phyloP scores from a whole-genome alignment of 2,113 vertebrate species.

The Oncorhynchus clarkii region DNA sequence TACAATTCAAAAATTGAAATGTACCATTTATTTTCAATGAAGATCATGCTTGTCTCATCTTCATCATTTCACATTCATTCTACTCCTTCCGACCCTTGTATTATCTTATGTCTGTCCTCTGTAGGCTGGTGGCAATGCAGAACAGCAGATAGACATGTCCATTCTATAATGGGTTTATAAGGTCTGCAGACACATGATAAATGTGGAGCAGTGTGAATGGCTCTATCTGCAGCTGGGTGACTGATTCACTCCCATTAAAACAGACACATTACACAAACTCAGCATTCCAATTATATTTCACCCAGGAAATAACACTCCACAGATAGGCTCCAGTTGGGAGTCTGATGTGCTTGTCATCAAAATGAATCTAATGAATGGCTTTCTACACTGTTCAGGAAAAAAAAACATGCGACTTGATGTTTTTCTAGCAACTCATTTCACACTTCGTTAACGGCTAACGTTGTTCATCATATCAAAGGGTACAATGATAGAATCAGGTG shows the following conservation, averaged over 20 bases:
- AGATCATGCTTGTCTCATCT: neutral
- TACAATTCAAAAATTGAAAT: too few species aligned
- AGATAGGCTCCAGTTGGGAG: slow-evolving; percentile 15
- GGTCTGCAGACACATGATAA: slow-evolving; percentile 25
- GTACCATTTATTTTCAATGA: too few species aligned
- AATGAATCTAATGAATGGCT: slow-evolving; percentile 39
- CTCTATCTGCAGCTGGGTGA: neutral
- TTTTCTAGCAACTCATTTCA: slow-evolving; percentile 47
- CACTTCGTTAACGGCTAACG: slow-evolving; percentile 59
- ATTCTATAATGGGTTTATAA: slow-evolving; percentile 45
- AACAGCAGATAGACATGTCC: neutral
- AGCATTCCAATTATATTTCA: slow-evolving; percentile 7
- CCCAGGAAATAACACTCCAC: neutral
- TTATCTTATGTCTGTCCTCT: neutral
- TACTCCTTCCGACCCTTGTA: neutral
- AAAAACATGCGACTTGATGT: neutral
- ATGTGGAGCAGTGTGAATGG: neutral
- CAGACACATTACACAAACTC: slow-evolving; percentile 36
- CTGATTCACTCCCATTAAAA: slow-evolving; percentile 37
- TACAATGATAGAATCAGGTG: slow-evolving; percentile 17
- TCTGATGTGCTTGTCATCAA: slow-evolving; percentile 32
- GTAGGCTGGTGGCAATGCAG: neutral
- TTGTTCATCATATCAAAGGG: slow-evolving; percentile 28
- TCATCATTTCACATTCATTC: neutral
- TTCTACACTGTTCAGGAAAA: slow-evolving; percentile 29